Percentiles rank a stretch among this genome's conserved stretches.
These are phyloP conservation scores for Patella depressa DNA, from an alignment of 2,888 invertebrate species.

Conservation along the genomic window DNA sequence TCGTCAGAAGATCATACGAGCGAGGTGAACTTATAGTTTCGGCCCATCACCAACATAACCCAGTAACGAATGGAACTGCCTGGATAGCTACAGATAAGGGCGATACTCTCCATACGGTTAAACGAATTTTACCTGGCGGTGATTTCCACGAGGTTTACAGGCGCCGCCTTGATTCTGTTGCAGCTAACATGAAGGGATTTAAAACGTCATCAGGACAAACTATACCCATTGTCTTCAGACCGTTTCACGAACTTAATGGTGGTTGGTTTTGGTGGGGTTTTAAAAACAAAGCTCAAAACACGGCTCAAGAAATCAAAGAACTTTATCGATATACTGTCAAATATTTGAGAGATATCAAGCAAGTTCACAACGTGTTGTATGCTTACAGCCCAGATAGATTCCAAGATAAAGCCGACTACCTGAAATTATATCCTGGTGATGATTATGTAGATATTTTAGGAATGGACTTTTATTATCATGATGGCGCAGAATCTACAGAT, in stretches of 20 bases:
- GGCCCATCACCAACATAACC: slow-evolving; percentile 33
- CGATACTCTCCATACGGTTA: slow-evolving; percentile 25
- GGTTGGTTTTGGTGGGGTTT: slow-evolving; percentile 34
- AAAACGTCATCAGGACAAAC: slow-evolving; percentile 16
- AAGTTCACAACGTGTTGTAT: slow-evolving; percentile 39
- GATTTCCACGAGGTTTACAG: slow-evolving; percentile 26
- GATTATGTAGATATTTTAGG: slow-evolving; percentile 37
- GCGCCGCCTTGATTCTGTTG: slow-evolving; percentile 22
- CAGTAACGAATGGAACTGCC: slow-evolving; percentile 25
- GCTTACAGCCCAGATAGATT: slow-evolving; percentile 34
- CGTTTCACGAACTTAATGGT: slow-evolving; percentile 36
- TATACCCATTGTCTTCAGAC: slow-evolving; percentile 38
- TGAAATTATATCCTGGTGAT: slow-evolving; percentile 36
- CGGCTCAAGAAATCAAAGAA: slow-evolving; percentile 30
- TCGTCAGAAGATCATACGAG: slow-evolving; percentile 29
- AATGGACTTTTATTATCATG: slow-evolving; percentile 33
- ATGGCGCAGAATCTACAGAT: slow-evolving; percentile 11
- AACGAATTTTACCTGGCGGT: slow-evolving; percentile 31
- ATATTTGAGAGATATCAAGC: slow-evolving; percentile 33
- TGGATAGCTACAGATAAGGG: slow-evolving; percentile 28
- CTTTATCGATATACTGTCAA: slow-evolving; percentile 32
- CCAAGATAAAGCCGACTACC: slow-evolving; percentile 26
- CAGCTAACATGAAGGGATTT: neutral
- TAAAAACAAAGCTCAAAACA: slow-evolving; percentile 26
- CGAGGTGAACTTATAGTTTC: slow-evolving; percentile 26